phyloP scores from a whole-genome alignment of 2,113 vertebrate species.

The Synodontis membranacea region DNA sequence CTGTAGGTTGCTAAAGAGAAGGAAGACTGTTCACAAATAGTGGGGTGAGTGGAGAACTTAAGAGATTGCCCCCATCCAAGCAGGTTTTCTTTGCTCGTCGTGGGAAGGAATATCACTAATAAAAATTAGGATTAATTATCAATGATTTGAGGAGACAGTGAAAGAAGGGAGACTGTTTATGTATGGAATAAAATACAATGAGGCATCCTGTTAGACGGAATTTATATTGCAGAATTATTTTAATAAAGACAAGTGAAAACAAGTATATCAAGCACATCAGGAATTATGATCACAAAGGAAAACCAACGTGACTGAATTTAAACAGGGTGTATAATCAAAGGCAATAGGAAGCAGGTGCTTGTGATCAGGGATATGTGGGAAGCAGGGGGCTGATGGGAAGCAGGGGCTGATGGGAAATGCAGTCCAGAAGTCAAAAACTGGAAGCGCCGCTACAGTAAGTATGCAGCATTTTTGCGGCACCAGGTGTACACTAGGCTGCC shows the following conservation, averaged over 20 bases:
- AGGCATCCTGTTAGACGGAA: not conserved
- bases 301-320: too few species aligned
- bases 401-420: too few species aligned
- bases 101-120: not conserved
- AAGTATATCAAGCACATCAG: too few species aligned
- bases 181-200: not conserved
- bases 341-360: too few species aligned
- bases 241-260: too few species aligned
- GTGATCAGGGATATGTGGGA: too few species aligned
- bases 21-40: slow-evolving; percentile 31
- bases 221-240: too few species aligned
- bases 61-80: not conserved
- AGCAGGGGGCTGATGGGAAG: too few species aligned
- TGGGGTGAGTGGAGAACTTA: slow-evolving; percentile 3
- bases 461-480: not conserved
- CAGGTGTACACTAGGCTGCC: not conserved
- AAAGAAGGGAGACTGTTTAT: not conserved
- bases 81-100: not conserved
- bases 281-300: too few species aligned
- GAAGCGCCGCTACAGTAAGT: too few species aligned
- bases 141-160: not conserved
- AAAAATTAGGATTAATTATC: not conserved
- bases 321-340: too few species aligned
- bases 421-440: too few species aligned
- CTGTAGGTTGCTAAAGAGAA: slow-evolving; percentile 39